phyloP scores from a whole-genome alignment of 2,888 invertebrate species.

The Choreutis nemorana region DNA sequence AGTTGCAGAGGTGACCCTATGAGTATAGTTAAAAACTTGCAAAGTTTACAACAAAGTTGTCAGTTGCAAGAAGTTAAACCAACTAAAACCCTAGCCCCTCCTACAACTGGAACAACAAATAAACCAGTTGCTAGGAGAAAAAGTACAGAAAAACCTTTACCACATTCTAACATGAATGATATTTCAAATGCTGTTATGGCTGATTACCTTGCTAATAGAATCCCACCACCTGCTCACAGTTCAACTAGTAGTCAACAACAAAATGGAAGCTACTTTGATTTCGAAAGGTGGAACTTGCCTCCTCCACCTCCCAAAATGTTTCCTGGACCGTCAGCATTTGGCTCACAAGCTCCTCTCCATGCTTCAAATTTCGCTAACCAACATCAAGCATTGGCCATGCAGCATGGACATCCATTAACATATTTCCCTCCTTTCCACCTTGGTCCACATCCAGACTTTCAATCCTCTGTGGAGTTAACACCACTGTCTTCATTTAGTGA shows the following conservation, averaged over 20 bases:
- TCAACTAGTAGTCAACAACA: slow-evolving; percentile 67
- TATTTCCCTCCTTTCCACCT: slow-evolving; percentile 81
- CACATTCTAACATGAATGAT: slow-evolving; percentile 59
- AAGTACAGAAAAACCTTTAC: slow-evolving; percentile 61
- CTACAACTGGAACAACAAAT: slow-evolving; percentile 27
- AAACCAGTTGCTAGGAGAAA: slow-evolving; percentile 60
- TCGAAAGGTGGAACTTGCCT: slow-evolving; percentile 82
- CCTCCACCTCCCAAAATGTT: slow-evolving; percentile 75
- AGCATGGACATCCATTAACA: slow-evolving; percentile 75
- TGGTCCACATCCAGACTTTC: slow-evolving; percentile 73
- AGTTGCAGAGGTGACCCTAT: slow-evolving; percentile 79
- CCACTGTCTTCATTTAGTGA: slow-evolving; percentile 67
- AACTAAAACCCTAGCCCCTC: slow-evolving; percentile 41
- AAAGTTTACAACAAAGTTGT: slow-evolving; percentile 68
- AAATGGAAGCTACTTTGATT: slow-evolving; percentile 79
- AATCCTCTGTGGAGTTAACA: slow-evolving; percentile 71
- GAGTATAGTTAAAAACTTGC: slow-evolving; percentile 78
- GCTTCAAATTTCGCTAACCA: slow-evolving; percentile 67
- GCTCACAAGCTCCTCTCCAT: slow-evolving; percentile 66
- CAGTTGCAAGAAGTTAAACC: slow-evolving; percentile 65
- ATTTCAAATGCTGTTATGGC: slow-evolving; percentile 63
- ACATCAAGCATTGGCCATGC: slow-evolving; percentile 72
- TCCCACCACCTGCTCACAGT: slow-evolving; percentile 78
- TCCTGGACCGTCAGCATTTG: slow-evolving; percentile 65
- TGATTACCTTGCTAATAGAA: slow-evolving; percentile 65